Conservation (phyloP, 2,888 invertebrate genomes). For the Trichogramma dendrolimi region DNA sequence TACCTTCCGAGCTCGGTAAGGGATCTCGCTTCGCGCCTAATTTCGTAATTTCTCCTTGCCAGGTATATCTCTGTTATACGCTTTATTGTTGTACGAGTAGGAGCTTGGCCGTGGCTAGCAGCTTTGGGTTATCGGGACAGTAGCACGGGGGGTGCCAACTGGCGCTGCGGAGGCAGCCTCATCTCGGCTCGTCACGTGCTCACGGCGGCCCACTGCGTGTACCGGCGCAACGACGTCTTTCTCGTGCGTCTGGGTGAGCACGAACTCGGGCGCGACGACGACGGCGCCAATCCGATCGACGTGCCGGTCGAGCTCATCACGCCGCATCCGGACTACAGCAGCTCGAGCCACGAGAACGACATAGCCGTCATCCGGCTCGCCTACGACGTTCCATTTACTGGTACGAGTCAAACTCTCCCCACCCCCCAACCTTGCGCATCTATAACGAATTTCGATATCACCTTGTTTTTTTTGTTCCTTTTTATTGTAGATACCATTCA, state of each 20-base stretch:
- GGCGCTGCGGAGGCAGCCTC: constrained; percentile 66
- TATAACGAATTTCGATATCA: background rate
- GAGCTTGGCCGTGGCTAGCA: constrained; percentile 78
- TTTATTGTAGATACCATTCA: constrained; percentile 60
- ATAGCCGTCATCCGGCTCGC: constrained; percentile 70
- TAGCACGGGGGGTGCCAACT: constrained; percentile 46
- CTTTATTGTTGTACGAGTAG: constrained; percentile 46
- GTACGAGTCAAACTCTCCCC: constrained; percentile 45
- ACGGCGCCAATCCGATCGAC: constrained; percentile 61
- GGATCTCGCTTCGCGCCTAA: background rate
- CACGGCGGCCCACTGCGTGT: constrained; percentile 77
- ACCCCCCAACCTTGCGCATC: background rate
- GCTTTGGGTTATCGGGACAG: constrained; percentile 63
- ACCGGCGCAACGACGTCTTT: constrained; percentile 37
- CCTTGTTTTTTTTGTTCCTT: background rate
- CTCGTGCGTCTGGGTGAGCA: constrained; percentile 75
- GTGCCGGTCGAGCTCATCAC: constrained; percentile 59
- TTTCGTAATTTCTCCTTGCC: background rate
- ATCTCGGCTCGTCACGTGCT: constrained; percentile 67
- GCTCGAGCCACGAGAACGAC: constrained; percentile 66
- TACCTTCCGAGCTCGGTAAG: constrained; percentile 62
- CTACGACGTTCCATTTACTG: constrained; percentile 56
- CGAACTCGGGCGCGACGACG: constrained; percentile 61
- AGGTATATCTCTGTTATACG: background rate
- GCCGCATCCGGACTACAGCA: constrained; percentile 67